Evolutionary conservation across 2,888 invertebrate species (phyloP), one percentile per base, ranked within the genome.

Genomic region (Lasius platythorax): DNA sequence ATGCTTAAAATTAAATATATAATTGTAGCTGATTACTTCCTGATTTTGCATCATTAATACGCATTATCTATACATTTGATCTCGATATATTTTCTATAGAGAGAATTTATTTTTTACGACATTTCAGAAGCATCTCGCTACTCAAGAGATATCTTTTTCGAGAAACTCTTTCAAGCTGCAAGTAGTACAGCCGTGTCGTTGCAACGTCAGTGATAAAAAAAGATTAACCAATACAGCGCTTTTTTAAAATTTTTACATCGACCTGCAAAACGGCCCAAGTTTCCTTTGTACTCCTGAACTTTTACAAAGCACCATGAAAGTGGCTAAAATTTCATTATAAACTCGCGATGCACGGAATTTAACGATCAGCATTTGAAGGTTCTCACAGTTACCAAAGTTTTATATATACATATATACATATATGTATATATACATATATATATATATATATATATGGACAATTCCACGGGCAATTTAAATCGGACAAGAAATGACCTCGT

Each of bases 291-390:
- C 43, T 70, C 9, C 0, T 37, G 23, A 79, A 79, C 40, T 79
- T 79, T 79, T 58, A 70, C 58, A 72, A 72, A 79, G 79, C 72
- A 23, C 18, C 33, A 4, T 79, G 58, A 79, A 79, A 58, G 33
- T 72, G 58, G 8, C 73, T 43, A 9, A 30, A 67, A 67, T 63
- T 15, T 9, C 37, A 43, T 79, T 72, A 79, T 33, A 72, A 72
- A 23, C 23, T 58, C 23, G 43, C 2, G 56, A 78, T 72, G 23
- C 18, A 61, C 33, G 43, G 43, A 33, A 79, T 72, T 79, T 79
- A 70, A 43, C 43, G 56, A 58, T 58, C 23, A 43, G 30, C 30
- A 53, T 46, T 23, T 33, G 18, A 61, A 43, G 28, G 28, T 76
- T 40, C 23, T 23, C 8, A 4, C 50, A 6, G 23, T 37, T 64